Percentiles rank a stretch among this genome's conserved stretches.
Conservation (phyloP, 2,113 vertebrate genomes). For the Turdus rufiventris region DNA sequence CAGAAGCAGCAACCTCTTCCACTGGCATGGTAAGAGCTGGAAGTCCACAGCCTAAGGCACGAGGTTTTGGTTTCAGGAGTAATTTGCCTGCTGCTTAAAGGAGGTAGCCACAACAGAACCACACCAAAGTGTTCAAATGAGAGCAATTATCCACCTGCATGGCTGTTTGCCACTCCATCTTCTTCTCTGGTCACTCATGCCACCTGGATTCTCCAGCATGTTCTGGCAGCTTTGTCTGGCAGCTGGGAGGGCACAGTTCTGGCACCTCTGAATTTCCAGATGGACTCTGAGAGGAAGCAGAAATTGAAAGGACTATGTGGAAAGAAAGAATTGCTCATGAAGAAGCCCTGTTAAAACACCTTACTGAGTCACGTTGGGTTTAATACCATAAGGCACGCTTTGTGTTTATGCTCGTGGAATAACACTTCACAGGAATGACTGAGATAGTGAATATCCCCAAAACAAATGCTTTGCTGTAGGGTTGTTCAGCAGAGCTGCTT, state of each 20-base stretch:
- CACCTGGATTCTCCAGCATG: background rate
- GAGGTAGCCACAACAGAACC: background rate
- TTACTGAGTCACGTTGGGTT: rapidly evolving
- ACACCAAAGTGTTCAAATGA: background rate
- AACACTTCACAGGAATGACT: background rate
- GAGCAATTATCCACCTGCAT: background rate
- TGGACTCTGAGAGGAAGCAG: background rate
- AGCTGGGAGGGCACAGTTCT: rapidly evolving
- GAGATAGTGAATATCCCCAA: background rate
- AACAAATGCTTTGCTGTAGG: background rate
- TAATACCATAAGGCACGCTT: background rate
- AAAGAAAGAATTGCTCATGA: background rate
- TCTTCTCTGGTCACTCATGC: background rate
- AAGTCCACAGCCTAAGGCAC: background rate
- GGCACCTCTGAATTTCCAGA: background rate
- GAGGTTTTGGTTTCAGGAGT: background rate
- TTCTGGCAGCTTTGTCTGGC: background rate
- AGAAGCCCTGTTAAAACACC: background rate
- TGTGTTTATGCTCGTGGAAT: background rate
- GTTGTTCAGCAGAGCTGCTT: background rate
- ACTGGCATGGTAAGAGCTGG: background rate
- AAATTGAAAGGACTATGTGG: background rate
- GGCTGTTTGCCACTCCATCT: background rate
- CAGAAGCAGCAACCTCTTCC: background rate
- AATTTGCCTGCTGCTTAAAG: background rate